A percentile compares a stretch with the other conserved stretches of the same genome.
Conservation (phyloP, 2,797 vertebrate genomes). For the Oreonectes daqikongensis region DNA sequence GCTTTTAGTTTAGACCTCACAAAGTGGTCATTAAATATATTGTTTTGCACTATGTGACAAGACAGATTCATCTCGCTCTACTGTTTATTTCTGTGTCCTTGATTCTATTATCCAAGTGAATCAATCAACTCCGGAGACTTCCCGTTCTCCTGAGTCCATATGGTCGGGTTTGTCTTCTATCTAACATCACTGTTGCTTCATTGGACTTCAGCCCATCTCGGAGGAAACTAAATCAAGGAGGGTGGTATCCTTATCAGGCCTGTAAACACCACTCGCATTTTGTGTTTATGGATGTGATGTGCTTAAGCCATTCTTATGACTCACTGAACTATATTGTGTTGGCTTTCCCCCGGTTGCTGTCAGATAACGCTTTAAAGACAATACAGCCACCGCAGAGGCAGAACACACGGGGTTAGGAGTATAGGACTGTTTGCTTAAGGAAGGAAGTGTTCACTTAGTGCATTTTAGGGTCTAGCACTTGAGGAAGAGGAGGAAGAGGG, state of each 20-base stretch:
- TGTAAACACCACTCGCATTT: slow-evolving; percentile 31
- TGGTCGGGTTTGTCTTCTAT: slow-evolving; percentile 26
- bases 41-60: slow-evolving; percentile 37
- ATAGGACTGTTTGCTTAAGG: slow-evolving; percentile 42
- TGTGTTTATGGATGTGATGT: slow-evolving; percentile 45
- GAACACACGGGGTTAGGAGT: slow-evolving; percentile 40
- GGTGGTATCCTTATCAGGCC: slow-evolving; percentile 26
- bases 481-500: slow-evolving; percentile 59
- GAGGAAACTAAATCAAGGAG: slow-evolving; percentile 34
- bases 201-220: slow-evolving; percentile 16
- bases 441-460: slow-evolving; percentile 55
- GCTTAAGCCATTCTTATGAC: slow-evolving; percentile 44
- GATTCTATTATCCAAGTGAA: slow-evolving; percentile 30
- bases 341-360: slow-evolving; percentile 48
- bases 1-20: slow-evolving; percentile 12
- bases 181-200: slow-evolving; percentile 40
- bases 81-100: slow-evolving; percentile 42
- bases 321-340: slow-evolving; percentile 55
- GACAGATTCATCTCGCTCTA: slow-evolving; percentile 31
- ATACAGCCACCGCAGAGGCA: slow-evolving; percentile 39
- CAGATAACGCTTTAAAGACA: slow-evolving; percentile 50
- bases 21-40: slow-evolving; percentile 44
- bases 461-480: slow-evolving; percentile 42
- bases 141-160: slow-evolving; percentile 26
- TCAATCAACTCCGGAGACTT: slow-evolving; percentile 25